Percentiles rank a stretch among this genome's conserved stretches.
These are phyloP conservation scores for Drosophila pandora DNA, from an alignment of 1,140 invertebrate genomes.

Conservation along the genomic window DNA sequence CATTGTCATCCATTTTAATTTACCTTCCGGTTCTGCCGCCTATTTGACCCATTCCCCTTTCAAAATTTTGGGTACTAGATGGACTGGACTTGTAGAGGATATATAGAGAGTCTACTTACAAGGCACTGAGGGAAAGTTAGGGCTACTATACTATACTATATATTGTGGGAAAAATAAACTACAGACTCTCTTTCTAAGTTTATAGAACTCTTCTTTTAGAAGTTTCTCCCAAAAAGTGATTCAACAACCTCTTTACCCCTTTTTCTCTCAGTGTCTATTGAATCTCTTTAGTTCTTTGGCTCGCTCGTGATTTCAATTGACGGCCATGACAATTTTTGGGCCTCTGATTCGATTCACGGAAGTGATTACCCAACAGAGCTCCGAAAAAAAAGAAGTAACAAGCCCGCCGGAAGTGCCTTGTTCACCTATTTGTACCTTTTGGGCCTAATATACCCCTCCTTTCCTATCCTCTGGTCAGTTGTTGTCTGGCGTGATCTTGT, in stretches of 20 bases:
- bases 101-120: background rate
- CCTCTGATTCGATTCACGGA: slow-evolving; percentile 72
- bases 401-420: slow-evolving; percentile 53
- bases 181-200: no score
- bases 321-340: slow-evolving; percentile 77
- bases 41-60: slow-evolving; percentile 33
- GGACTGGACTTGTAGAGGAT: slow-evolving; percentile 12
- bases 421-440: slow-evolving; percentile 34
- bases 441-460: no score
- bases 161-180: no score
- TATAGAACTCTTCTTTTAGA: no score
- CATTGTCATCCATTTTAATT: slow-evolving; percentile 82
- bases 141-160: no score
- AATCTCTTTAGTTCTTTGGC: slow-evolving; percentile 7
- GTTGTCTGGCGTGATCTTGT: slow-evolving; percentile 63
- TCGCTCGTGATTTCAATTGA: slow-evolving; percentile 67
- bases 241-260: no score
- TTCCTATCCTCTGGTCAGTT: slow-evolving; percentile 43
- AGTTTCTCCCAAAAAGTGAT: no score
- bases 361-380: slow-evolving; percentile 60
- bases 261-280: background rate
- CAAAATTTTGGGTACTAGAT: background rate
- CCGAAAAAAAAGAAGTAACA: slow-evolving; percentile 29
- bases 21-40: slow-evolving; percentile 71
- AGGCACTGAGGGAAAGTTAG: background rate